These are phyloP conservation scores for Heterodera schachtii DNA, from an alignment of 1,140 invertebrate species.

Conservation along the genomic window DNA sequence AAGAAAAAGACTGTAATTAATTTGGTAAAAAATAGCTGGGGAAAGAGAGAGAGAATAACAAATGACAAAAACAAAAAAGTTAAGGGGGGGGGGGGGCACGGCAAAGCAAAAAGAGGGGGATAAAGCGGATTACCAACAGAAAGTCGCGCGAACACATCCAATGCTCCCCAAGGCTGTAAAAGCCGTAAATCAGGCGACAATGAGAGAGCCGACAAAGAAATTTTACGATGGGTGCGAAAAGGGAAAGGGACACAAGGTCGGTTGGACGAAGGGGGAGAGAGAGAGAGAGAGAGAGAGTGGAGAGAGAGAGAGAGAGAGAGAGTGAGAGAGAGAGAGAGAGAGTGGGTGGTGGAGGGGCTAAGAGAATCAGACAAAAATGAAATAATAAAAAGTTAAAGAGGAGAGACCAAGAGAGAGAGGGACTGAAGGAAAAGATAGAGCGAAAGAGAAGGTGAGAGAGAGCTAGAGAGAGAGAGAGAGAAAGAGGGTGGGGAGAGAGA, in stretches of 20 bases:
- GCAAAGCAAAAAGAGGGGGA: background rate
- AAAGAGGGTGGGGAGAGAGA: background rate
- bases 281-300: background rate
- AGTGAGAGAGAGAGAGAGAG: constrained; percentile 3
- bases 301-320: constrained; percentile 3
- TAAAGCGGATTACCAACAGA: constrained; percentile 3
- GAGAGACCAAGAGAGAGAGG: background rate
- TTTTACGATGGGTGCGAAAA: constrained; percentile 21
- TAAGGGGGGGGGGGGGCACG: background rate
- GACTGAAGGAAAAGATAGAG: background rate
- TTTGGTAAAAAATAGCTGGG: no score
- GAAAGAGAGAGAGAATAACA: no score
- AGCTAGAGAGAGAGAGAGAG: background rate
- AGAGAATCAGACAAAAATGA: background rate
- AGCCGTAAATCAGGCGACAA: constrained; percentile 15
- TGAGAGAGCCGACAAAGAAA: constrained; percentile 9
- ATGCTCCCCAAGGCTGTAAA: background rate
- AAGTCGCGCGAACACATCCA: background rate
- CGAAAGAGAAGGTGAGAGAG: background rate
- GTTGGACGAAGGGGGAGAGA: background rate
- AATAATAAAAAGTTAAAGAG: background rate
- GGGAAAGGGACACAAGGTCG: constrained; percentile 8
- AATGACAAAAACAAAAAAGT: no score
- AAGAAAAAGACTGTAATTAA: no score
- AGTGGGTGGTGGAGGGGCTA: background rate